Base-by-base conservation (phyloP, 1,140 invertebrate species). In the Fopius arisanus region DNA sequence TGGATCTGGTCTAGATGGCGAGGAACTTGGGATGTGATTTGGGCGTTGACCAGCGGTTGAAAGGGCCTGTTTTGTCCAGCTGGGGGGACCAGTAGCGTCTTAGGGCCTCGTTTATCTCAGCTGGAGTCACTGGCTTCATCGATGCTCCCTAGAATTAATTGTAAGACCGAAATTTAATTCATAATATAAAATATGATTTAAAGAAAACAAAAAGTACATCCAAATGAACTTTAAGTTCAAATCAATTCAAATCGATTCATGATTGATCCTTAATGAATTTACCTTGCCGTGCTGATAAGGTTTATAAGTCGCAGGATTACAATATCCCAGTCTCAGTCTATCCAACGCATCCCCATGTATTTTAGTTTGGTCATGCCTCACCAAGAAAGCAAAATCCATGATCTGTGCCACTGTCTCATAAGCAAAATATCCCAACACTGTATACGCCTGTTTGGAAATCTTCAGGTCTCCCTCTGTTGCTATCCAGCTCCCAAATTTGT, bases 391-490 rank as follows among this genome's bases (percentile, higher is more conserved):
- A 29, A 92, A 82, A 83, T 93, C 92, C 69, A 93, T 87, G 71
- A 93, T 90, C 83, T 92, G 90, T 9, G 92, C 92, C 4, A 93
- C 90, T 6, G 91, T 92, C 86, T 93, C 92, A 80, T 92, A 92
- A 0, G 92, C 91, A 19, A 93, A 83, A 81, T 93, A 93, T 67
- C 90, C 88, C 48, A 93, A 80, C 54, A 92, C 87, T 66, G 89
- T 89, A 40, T 90, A 82, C 2, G 89, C 89, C 74, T 88, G 81
- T 65, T 86, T 87, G 9, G 88, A 86, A 29, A 90, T 82, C 54
- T 85, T 90, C 21, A 90, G 79, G 40, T 91, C 90, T 37, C 86
- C 81, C 70, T 85, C 83, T 2, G 77, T 29, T 59, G 82, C 81
- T 21, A 91, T 78, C 91, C 91, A 92, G 43, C 90, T 89, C 54